These are phyloP conservation scores for Acromyrmex echinatior DNA, from an alignment of 1,140 invertebrate species.

Conservation along the genomic window DNA sequence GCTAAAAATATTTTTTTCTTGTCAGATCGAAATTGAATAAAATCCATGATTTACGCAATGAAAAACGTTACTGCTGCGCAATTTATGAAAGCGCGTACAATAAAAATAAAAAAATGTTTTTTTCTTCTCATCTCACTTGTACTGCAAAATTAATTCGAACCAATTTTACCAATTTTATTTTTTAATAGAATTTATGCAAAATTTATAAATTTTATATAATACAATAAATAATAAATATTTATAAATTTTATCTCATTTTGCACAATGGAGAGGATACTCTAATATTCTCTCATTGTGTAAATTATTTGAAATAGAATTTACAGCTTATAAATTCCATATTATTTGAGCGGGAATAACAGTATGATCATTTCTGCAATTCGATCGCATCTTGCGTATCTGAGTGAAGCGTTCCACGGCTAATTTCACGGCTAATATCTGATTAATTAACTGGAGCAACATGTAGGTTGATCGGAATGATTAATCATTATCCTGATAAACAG, in stretches of 20 bases:
- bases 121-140: neutral
- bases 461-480: conserved; percentile 77
- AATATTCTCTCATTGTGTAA: neutral
- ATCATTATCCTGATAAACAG: conserved; percentile 79
- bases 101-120: conserved; percentile 26
- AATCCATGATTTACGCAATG: conserved; percentile 16
- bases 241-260: no score
- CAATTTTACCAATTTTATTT: neutral
- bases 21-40: conserved; percentile 40
- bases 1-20: conserved; percentile 44
- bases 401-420: conserved; percentile 80
- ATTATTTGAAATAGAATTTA: conserved; percentile 28
- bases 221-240: no score
- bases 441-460: conserved; percentile 82
- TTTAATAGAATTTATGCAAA: conserved; percentile 6
- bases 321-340: conserved; percentile 45
- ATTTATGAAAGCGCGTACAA: conserved; percentile 19
- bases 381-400: conserved; percentile 71
- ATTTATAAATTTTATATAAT: neutral
- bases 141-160: conserved; percentile 1
- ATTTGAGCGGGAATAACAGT: conserved; percentile 53
- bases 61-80: conserved; percentile 25
- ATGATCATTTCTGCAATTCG: conserved; percentile 21
- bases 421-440: conserved; percentile 85
- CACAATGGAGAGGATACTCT: no score